These are phyloP conservation scores for Miopithecus talapoin DNA, from an alignment of 2,797 vertebrate genomes.

Conservation along the genomic window DNA sequence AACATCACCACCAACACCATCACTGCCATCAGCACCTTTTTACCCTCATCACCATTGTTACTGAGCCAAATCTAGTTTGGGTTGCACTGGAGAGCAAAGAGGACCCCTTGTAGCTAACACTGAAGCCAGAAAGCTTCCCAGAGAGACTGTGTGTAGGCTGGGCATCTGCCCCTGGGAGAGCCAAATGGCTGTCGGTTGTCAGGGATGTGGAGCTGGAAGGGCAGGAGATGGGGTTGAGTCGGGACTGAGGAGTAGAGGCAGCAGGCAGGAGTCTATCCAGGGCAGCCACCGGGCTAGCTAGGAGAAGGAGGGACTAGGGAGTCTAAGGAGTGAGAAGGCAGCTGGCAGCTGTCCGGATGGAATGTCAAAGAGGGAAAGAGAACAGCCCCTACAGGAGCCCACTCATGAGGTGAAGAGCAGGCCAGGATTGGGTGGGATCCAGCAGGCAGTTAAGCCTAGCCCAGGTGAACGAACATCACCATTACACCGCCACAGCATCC, in stretches of 20 bases:
- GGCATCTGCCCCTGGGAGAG: too few relatives aligned
- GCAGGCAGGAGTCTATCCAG: background rate
- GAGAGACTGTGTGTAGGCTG: background rate
- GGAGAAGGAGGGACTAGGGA: too few relatives aligned
- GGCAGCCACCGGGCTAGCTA: background rate
- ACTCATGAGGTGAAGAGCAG: fast-evolving
- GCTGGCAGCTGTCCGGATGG: fast-evolving
- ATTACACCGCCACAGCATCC: fast-evolving
- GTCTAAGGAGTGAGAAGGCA: background rate
- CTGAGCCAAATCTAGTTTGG: background rate
- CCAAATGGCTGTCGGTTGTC: background rate
- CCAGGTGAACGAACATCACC: fast-evolving
- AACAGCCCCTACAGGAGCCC: fast-evolving
- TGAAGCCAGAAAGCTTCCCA: background rate
- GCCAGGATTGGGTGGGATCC: background rate
- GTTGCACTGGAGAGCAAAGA: background rate
- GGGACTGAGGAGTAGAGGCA: fast-evolving
- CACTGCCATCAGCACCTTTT: fast-evolving
- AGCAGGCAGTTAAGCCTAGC: background rate
- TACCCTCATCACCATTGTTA: fast-evolving
- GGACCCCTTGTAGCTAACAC: background rate
- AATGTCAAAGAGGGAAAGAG: background rate
- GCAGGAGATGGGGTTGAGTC: fast-evolving
- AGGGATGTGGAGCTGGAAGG: background rate
- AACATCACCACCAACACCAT: fast-evolving